Evolutionary conservation across 2,797 vertebrate genomes (phyloP).

Genomic region (Scomberomorus guttatus): DNA sequence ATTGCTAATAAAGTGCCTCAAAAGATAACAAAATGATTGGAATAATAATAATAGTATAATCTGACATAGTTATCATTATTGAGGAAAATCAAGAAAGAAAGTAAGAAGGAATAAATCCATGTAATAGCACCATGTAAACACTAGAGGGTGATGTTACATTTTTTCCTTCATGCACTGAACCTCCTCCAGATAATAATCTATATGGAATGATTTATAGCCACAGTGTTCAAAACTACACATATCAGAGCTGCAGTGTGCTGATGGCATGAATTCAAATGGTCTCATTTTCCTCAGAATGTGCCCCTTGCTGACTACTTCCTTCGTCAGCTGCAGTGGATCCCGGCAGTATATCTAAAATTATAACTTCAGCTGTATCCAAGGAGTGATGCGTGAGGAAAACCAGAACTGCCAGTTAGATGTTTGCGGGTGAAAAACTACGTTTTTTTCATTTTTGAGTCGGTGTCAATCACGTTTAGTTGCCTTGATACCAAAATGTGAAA

Average conservation of each 20-base stretch:
- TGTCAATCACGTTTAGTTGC: not conserved
- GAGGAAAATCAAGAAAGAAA: constrained; percentile 30
- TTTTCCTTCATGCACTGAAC: not conserved
- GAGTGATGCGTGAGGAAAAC: not conserved
- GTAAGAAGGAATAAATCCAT: not conserved
- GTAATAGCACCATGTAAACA: constrained; percentile 44
- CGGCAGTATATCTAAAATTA: constrained; percentile 31
- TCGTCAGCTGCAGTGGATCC: not conserved
- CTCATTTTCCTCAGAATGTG: constrained; percentile 39
- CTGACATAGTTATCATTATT: not conserved
- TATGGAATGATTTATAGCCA: constrained; percentile 47
- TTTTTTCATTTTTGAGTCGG: not conserved
- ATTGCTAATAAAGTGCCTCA: constrained; percentile 23
- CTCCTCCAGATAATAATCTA: constrained; percentile 9
- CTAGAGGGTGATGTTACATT: constrained; percentile 62
- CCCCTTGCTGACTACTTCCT: constrained; percentile 20
- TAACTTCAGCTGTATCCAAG: not conserved
- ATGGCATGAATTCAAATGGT: constrained; percentile 45
- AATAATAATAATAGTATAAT: not conserved
- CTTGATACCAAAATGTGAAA: constrained; percentile 1
- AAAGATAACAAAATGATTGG: constrained; percentile 1
- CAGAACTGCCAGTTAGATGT: not conserved
- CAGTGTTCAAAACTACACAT: constrained; percentile 28
- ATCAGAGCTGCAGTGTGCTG: not conserved
- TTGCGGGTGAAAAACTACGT: not conserved